These are phyloP conservation scores for Sorex maritimensis DNA, from an alignment of 2,797 vertebrate genomes.

Conservation along the genomic window DNA sequence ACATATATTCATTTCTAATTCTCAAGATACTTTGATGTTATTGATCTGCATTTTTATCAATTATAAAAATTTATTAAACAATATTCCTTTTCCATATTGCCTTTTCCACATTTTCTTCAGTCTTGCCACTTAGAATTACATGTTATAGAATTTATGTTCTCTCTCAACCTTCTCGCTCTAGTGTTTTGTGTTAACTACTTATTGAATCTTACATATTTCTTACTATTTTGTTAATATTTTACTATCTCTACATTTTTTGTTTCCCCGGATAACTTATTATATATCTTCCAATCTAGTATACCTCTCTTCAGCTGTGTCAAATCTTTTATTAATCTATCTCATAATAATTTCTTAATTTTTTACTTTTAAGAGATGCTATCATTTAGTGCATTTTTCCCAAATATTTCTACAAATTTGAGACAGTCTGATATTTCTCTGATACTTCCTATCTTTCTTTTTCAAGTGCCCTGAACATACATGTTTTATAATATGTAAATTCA, in stretches of 20 bases:
- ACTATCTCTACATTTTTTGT: neutral
- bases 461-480: neutral
- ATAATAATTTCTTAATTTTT: conserved; percentile 34
- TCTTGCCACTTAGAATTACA: conserved; percentile 20
- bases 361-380: neutral
- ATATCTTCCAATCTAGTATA: neutral
- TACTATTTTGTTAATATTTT: conserved; percentile 25
- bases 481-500: conserved; percentile 54
- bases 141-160: neutral
- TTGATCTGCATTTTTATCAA: conserved; percentile 6
- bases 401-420: conserved; percentile 2
- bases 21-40: neutral
- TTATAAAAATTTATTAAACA: neutral
- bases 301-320: conserved; percentile 41
- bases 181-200: neutral
- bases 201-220: neutral
- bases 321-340: neutral
- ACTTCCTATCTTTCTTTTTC: neutral
- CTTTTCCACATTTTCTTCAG: conserved; percentile 34
- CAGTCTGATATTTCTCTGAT: conserved; percentile 23
- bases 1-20: neutral
- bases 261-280: conserved; percentile 26
- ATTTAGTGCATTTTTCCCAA: neutral
- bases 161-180: neutral
- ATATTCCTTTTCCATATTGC: neutral